Evolutionary conservation across 2,113 vertebrate genomes (phyloP).

Genomic region (Baryphthengus martii): DNA sequence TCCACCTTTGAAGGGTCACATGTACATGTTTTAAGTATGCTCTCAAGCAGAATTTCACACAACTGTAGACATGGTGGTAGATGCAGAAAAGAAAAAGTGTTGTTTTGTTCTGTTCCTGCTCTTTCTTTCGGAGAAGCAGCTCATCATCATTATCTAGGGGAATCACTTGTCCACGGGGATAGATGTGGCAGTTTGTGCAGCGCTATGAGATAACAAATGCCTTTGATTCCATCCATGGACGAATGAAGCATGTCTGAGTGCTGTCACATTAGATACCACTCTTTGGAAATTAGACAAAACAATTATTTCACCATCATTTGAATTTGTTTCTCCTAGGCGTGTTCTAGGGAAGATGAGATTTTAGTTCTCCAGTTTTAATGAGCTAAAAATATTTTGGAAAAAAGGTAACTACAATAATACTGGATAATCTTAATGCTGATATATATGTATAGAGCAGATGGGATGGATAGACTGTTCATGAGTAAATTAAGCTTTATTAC

Average conservation of each 20-base stretch:
- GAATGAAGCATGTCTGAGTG: neutral
- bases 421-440: neutral
- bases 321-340: neutral
- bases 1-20: neutral
- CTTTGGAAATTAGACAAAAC: neutral
- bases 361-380: neutral
- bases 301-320: neutral
- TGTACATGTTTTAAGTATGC: neutral
- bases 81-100: neutral
- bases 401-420: neutral
- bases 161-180: neutral
- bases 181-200: neutral
- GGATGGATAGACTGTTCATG: neutral
- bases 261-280: neutral
- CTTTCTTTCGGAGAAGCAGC: neutral
- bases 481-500: slow-evolving; percentile 50
- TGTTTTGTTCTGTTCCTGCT: neutral
- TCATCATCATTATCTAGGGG: neutral
- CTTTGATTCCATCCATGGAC: neutral
- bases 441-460: neutral
- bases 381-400: neutral
- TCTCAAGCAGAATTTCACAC: neutral
- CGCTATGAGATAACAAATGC: neutral
- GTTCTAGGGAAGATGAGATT: neutral
- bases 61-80: neutral